phyloP scores from a whole-genome alignment of 2,113 vertebrate species.

The Heterotis niloticus region DNA sequence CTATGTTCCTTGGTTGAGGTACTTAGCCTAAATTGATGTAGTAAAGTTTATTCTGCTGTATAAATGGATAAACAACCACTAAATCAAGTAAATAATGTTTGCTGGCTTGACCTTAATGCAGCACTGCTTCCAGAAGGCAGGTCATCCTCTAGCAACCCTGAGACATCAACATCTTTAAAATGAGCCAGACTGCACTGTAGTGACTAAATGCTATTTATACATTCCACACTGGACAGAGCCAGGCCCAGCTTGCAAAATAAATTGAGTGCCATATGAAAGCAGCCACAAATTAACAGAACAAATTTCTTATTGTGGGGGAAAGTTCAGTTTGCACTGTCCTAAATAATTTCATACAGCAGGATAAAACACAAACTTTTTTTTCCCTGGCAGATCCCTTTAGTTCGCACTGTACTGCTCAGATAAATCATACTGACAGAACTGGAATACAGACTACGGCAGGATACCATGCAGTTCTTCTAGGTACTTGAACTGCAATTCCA shows the following conservation, averaged over 20 bases:
- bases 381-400: neutral
- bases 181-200: no score
- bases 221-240: no score
- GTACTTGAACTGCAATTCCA: neutral
- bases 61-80: no score
- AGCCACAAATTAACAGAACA: neutral
- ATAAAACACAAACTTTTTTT: neutral
- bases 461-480: neutral
- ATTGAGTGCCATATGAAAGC: neutral
- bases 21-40: no score
- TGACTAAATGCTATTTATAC: no score
- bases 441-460: constrained; percentile 2
- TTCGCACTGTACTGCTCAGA: neutral
- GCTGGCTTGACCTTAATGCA: no score
- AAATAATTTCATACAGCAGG: constrained; percentile 5
- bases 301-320: neutral
- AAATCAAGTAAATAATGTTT: no score
- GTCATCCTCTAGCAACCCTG: no score
- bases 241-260: neutral
- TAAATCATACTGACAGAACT: constrained; percentile 29
- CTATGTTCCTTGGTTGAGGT: no score
- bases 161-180: no score
- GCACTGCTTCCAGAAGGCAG: no score
- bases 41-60: no score
- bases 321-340: constrained; percentile 13